These are phyloP conservation scores for Syndactyla subalaris DNA, from an alignment of 2,797 vertebrate species.

Conservation along the genomic window DNA sequence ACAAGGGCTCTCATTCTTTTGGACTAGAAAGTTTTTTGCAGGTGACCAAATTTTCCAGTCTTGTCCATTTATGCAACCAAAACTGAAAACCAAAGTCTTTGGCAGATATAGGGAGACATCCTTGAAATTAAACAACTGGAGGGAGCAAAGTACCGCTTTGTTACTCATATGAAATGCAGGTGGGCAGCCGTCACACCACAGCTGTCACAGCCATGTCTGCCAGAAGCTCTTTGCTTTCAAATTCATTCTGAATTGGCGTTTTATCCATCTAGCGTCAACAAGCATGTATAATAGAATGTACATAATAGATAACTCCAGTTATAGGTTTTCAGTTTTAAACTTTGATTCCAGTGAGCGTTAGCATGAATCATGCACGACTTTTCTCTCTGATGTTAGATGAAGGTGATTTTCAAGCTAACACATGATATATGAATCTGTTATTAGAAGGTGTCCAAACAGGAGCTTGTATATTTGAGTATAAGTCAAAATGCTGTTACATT, in stretches of 20 bases:
- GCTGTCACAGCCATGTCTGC: not conserved
- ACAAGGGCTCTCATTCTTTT: not conserved
- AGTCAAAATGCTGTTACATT: not conserved
- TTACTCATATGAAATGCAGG: not conserved
- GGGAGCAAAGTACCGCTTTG: not conserved
- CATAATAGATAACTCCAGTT: not conserved
- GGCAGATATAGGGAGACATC: not conserved
- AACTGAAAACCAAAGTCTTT: not conserved
- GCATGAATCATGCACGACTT: not conserved
- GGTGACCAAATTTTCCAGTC: not conserved
- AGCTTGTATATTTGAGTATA: not conserved
- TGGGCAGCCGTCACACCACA: not conserved
- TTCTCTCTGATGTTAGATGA: not conserved
- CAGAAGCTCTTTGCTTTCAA: accelerated
- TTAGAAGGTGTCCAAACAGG: not conserved
- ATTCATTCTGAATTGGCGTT: not conserved
- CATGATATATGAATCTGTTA: not conserved
- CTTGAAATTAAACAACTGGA: not conserved
- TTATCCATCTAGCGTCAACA: not conserved
- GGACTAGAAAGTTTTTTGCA: not conserved
- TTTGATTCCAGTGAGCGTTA: not conserved
- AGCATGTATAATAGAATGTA: not conserved
- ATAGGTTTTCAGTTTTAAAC: not conserved
- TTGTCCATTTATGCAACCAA: not conserved
- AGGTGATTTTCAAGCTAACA: not conserved